Evolutionary conservation across 2,888 invertebrate species (phyloP), one percentile per base, ranked within the genome.

Genomic region (Embidobia sp.): DNA sequence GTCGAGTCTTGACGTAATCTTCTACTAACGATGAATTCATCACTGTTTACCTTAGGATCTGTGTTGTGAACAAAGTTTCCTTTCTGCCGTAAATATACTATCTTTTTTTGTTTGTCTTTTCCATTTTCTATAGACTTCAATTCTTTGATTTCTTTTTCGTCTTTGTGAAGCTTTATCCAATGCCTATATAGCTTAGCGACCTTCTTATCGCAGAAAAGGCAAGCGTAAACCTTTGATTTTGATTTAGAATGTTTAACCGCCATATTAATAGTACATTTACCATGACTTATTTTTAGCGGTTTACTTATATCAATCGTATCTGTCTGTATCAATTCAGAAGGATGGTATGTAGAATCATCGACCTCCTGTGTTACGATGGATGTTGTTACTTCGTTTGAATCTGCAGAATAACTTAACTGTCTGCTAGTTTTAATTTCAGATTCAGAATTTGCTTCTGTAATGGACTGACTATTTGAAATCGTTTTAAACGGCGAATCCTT

Each of bases 51-150:
- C 8, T 7, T 4, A 13, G 51, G 22, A 27, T 51, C 27, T 4
- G 53, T 53, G 10, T 53, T 53, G 10, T 26, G n/a, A 11, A 35
- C 10, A 26, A 7, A 37, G 33, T 35, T 53, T 13, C 53, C 53
- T 26, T 53, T 53, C 1, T 53, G 16, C 13, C 51, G 33, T 35
- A 35, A 22, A 2, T 35, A 2, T 19, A 10, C 3, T 2, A 51
- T 51, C 22, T 19, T 11, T 13, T 22, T 13, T 13, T n/a, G 40
- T 13, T 13, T 51, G 1, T 15, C 22, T 18, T 40, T 2, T 18
- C 1, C 1, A 8, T 40, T 8, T 48, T 26, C 29, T 29, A 11
- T 48, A 3, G 2, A 13, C 6, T 8, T 48, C 7, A 49, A n/a
- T 19, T 33, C 19, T 18, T 18, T 15, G 1, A 49, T 11, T 33